Percentiles rank a stretch among this genome's conserved stretches.
Conservation (phyloP, 35 echinoderm and acorn worm species). For the Strongylocentrotus purpuratus region DNA sequence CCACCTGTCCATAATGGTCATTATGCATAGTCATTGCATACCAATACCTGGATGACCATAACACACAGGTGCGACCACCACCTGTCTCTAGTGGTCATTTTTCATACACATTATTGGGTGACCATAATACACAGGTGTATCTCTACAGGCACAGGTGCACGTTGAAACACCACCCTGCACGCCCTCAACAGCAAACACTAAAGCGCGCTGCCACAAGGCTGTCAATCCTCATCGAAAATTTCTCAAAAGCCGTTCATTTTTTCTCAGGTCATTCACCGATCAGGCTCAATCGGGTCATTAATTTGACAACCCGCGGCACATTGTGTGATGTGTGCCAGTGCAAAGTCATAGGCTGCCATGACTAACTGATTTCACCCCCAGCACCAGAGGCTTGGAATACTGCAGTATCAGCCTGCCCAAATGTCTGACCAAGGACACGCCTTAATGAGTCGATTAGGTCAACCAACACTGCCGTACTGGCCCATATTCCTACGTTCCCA, state of each 20-base stretch:
- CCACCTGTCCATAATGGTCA: background rate
- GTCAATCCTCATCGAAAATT: background rate
- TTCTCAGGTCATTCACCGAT: conserved; percentile 32
- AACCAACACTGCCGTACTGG: background rate
- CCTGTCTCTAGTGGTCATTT: background rate
- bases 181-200: background rate
- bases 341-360: conserved; percentile 40
- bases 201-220: background rate
- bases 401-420: conserved; percentile 30
- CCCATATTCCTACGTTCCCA: background rate
- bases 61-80: background rate
- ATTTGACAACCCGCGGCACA: background rate
- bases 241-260: background rate
- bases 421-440: conserved; percentile 5
- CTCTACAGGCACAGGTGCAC: background rate
- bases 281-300: background rate
- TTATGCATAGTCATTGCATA: too few relatives aligned
- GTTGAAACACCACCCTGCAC: background rate
- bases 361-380: conserved; percentile 27
- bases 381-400: background rate
- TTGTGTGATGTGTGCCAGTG: conserved; percentile 21
- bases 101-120: background rate
- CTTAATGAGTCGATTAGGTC: conserved; percentile 27
- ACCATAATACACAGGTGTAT: background rate
- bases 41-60: background rate